phyloP scores from a whole-genome alignment of 2,888 invertebrate species.

The Oconnorella tubifera region DNA sequence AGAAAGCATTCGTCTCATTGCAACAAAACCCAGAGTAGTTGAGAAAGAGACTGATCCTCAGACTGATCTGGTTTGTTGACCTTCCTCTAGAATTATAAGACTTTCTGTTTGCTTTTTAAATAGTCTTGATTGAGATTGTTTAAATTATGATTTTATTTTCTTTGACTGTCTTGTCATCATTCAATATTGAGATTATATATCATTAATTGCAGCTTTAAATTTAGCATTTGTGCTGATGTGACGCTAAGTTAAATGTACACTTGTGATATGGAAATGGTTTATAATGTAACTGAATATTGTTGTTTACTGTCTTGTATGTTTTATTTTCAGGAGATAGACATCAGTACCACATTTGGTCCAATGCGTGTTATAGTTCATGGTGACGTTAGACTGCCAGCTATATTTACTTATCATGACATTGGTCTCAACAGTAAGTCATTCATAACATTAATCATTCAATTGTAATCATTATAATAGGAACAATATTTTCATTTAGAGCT shows the following conservation, averaged over 20 bases:
- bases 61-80: constrained; percentile 11
- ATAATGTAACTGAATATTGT: too few species aligned
- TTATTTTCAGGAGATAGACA: constrained; percentile 65
- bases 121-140: neutral
- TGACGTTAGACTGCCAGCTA: constrained; percentile 83
- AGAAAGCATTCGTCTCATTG: constrained; percentile 28
- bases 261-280: too few species aligned
- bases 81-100: neutral
- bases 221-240: too few species aligned
- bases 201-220: too few species aligned
- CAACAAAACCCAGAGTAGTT: constrained; percentile 27
- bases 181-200: too few species aligned
- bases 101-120: neutral
- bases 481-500: too few species aligned
- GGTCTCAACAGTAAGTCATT: constrained; percentile 92
- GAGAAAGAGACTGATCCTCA: constrained; percentile 3
- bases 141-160: too few species aligned
- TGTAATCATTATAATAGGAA: too few species aligned
- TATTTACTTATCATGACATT: constrained; percentile 95
- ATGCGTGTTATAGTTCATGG: constrained; percentile 90
- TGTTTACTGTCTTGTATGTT: neutral
- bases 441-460: too few species aligned
- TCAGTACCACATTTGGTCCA: constrained; percentile 86
- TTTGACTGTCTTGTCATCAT: too few species aligned
- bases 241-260: too few species aligned